Base-by-base conservation (phyloP, 2,888 invertebrate genomes). In the Drosophila mettleri region DNA sequence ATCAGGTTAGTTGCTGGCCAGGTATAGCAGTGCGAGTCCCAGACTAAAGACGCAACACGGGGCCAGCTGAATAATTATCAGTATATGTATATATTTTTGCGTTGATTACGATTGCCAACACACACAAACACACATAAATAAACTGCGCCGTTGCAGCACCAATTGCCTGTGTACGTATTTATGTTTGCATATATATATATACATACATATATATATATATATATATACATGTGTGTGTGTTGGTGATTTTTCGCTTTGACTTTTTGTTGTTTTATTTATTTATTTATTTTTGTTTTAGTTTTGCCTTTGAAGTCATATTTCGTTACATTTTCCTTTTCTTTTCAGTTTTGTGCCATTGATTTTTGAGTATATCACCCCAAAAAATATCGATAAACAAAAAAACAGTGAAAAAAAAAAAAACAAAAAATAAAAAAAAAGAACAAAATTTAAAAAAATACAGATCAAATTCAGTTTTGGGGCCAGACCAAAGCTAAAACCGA, bases 341-440 rank as follows among this genome's bases (percentile, higher is more conserved):
- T 85, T 86, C 85, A 85, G 85, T 85, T 85, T 74, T 78, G 78
- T 82, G 82, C 68, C 80, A 74, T 80, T 82, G 75, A 80, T 84
- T 86, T 84, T 78, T 78, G 53, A 82, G 61, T 65, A 77, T 53
- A 62, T 49, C 60, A 60, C 39, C 27, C 45, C 51, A 69, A 57
- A 62, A 62, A 63, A 39, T 29, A 61, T 61, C 46, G n/a, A 48
- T 6, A 58, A 45, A 55, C 22, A 45, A 5, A 16, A 34, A 55
- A 61, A 61, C 22, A 48, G 54, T 45, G 12, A 34, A 63, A 45
- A 7, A 20, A 18, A 4, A 16, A 60, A 46, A 49, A 24, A 69
- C 31, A 36, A 34, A 8, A 36, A 8, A 8, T 0, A 51, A n/a
- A 48, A 16, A 9, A 16, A 36, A 39, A 38, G 14, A 22, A 33